Base-by-base conservation (phyloP, 1,140 invertebrate genomes). In the Saccostrea cuccullata region DNA sequence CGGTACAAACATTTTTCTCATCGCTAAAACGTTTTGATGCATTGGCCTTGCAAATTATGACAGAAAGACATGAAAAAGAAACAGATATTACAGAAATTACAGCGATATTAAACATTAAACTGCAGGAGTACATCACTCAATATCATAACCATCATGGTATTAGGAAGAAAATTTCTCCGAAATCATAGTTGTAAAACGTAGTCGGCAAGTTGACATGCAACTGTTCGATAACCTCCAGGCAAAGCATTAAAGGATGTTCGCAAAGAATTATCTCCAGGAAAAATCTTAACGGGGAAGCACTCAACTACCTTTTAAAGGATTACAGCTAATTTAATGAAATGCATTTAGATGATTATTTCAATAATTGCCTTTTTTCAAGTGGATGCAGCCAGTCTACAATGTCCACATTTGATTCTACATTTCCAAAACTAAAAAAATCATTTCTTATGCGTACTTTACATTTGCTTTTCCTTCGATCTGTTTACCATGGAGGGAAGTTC, bases 21-120 rank as follows among this genome's bases (percentile, higher is more conserved):
- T 77, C 70, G 36, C 70, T 30, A 77, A 77, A 77, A 77, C 30
- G 70, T 77, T 77, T 77, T 77, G 70, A 77, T 77, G 70, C 70
- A 77, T 77, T 23, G 70, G 70, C 70, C 26, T 15, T 9, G 70
- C 70, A 77, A 26, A 77, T 77, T 36, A 77, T 36, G 70, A 77
- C 70, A 77, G 70, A 77, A 36, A 36, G 70, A 77, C 70, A 77
- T 77, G 9, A 77, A 77, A 36, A 30, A 15, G 30, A 77, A 77
- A 77, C 8, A 77, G 70, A 77, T 77, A 77, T 77, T 77, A 77
- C 70, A 77, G 70, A 77, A 47, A 47, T 47, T 47, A 47, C 47
- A 47, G 47, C 47, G 47, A 77, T 77, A 77, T 77, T 36, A 77
- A 77, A 77, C 70, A 77, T 77, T 77, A 77, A 77, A 77, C 70